A percentile compares a stretch with the other conserved stretches of the same genome.
Conservation (phyloP, 2,797 vertebrate species). For the Hoplostethus mediterraneus region DNA sequence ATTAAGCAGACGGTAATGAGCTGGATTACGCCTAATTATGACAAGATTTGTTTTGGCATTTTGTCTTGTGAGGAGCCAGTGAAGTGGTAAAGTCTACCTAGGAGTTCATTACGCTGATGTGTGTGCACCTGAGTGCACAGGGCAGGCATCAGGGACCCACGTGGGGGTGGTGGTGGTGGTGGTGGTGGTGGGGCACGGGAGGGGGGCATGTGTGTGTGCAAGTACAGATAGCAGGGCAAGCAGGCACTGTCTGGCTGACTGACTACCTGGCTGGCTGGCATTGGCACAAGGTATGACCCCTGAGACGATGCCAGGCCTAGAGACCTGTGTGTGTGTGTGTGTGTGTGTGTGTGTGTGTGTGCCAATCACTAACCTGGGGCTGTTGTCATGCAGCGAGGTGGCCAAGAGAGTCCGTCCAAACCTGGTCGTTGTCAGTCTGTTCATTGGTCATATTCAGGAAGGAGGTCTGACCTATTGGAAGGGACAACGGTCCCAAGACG, state of each 20-base stretch:
- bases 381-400: constrained; percentile 20
- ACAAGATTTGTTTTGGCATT: constrained; percentile 99
- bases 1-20: constrained; percentile 98
- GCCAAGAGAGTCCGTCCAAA: constrained; percentile 5
- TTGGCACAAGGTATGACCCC: constrained; percentile 64
- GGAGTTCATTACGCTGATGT: constrained; percentile 93
- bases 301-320: constrained; percentile 49
- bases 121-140: constrained; percentile 91
- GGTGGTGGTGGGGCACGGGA: constrained; percentile 44
- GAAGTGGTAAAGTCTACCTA: constrained; percentile 95
- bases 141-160: constrained; percentile 70
- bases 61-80: constrained; percentile 91
- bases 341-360: background rate
- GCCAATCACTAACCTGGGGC: constrained; percentile 57
- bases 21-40: constrained; percentile 99
- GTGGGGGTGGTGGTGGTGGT: constrained; percentile 8
- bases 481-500: background rate
- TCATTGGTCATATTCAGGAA: constrained; percentile 23
- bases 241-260: constrained; percentile 76
- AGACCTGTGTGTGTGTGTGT: constrained; percentile 5
- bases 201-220: constrained; percentile 53
- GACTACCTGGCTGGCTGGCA: constrained; percentile 70
- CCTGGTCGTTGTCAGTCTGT: constrained; percentile 11
- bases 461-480: constrained; percentile 10
- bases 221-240: constrained; percentile 74